Conservation (phyloP, 2,113 vertebrate genomes). For the Aegypius monachus region DNA sequence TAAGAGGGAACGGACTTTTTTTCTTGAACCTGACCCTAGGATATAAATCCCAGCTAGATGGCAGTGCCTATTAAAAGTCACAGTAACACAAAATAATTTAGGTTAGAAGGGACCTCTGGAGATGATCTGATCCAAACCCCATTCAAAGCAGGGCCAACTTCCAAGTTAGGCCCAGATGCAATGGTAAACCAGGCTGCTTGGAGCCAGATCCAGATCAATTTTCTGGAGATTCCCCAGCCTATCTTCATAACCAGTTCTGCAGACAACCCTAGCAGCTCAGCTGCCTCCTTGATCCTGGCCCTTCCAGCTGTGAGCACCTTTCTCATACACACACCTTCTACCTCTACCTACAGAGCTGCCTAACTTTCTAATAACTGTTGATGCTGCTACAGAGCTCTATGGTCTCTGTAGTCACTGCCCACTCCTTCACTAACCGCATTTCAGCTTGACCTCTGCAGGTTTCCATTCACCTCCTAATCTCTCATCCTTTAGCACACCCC, state of each 20-base stretch:
- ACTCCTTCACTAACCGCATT: neutral
- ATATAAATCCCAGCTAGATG: neutral
- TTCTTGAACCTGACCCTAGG: neutral
- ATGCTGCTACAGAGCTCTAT: neutral
- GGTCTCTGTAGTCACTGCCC: neutral
- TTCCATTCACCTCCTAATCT: neutral
- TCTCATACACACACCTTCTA: neutral
- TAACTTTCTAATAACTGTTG: neutral
- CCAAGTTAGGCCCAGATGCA: neutral
- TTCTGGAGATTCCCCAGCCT: neutral
- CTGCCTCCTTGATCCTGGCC: neutral
- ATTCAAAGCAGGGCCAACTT: neutral
- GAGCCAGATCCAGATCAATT: neutral
- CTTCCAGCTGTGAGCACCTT: neutral
- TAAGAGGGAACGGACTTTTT: neutral
- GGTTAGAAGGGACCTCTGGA: neutral
- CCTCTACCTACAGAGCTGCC: neutral
- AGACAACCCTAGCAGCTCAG: neutral
- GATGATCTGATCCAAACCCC: neutral
- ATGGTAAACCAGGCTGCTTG: neutral
- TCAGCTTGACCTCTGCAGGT: neutral
- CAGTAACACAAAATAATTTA: neutral
- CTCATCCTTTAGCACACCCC: neutral
- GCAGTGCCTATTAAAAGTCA: neutral
- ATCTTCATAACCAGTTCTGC: neutral